Evolutionary conservation across 2,888 invertebrate genomes (phyloP).

Genomic region (Acanthosepion esculentum): DNA sequence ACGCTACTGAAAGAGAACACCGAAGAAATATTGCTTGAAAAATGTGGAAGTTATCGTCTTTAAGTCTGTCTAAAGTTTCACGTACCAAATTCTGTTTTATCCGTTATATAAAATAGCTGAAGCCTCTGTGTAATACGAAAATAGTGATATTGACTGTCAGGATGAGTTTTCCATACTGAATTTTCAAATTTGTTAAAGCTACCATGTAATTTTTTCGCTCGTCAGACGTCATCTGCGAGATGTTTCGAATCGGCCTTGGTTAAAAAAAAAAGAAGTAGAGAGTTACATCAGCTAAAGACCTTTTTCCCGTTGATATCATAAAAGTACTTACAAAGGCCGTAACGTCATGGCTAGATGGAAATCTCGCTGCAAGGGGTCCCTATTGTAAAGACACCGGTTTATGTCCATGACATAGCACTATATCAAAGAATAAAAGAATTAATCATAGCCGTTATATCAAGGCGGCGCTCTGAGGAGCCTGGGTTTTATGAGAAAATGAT

Average conservation of each 20-base stretch:
- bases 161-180: not conserved
- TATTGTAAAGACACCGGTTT: not conserved
- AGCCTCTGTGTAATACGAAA: not conserved
- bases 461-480: not conserved
- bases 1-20: not conserved
- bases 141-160: not conserved
- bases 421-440: constrained; percentile 33
- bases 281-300: not conserved
- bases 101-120: not conserved
- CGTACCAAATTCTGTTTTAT: not conserved
- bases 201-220: not conserved
- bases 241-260: not conserved
- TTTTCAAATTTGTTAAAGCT: constrained; percentile 5
- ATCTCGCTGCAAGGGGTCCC: not conserved
- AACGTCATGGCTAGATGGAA: not conserved
- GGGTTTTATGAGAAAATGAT: not conserved
- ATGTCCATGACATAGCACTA: not conserved
- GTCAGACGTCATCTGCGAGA: not conserved
- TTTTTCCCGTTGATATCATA: not conserved
- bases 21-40: not conserved
- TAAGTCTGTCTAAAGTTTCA: not conserved
- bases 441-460: not conserved
- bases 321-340: not conserved
- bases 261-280: not conserved
- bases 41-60: not conserved